phyloP scores from a whole-genome alignment of 1,140 invertebrate species.

The Tetramorium parvispinum region DNA sequence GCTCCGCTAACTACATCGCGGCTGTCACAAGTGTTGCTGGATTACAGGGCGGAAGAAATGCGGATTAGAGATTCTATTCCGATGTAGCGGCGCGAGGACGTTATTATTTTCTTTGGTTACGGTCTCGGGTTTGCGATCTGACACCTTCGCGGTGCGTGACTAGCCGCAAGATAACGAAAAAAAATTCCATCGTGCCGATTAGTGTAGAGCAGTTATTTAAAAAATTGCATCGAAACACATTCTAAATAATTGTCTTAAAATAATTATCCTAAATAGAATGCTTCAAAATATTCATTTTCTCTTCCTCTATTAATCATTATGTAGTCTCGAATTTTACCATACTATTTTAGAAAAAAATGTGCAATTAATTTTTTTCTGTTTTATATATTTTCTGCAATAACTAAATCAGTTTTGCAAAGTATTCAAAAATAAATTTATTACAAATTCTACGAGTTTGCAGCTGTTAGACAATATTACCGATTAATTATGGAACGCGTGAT shows the following conservation, averaged over 20 bases:
- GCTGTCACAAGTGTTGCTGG: slow-evolving; percentile 28
- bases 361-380: not conserved
- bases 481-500: not conserved
- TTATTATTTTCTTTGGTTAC: slow-evolving; percentile 31
- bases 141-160: not conserved
- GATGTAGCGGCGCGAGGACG: not conserved
- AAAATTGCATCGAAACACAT: not conserved
- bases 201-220: not conserved
- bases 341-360: not conserved
- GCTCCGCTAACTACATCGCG: slow-evolving; percentile 37
- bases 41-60: slow-evolving; percentile 54
- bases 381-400: not conserved
- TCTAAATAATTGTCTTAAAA: not conserved
- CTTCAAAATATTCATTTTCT: not conserved
- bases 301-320: not conserved
- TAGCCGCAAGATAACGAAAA: not conserved
- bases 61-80: slow-evolving; percentile 40
- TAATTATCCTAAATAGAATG: not conserved
- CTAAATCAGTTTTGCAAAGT: not conserved
- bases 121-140: slow-evolving; percentile 8
- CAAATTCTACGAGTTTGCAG: not conserved
- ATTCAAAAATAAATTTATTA: not conserved
- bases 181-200: not conserved
- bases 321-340: not conserved
- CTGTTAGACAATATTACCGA: not conserved